Evolutionary conservation across 1,140 invertebrate genomes (phyloP).

Genomic region (Phenacoccus solenopsis): DNA sequence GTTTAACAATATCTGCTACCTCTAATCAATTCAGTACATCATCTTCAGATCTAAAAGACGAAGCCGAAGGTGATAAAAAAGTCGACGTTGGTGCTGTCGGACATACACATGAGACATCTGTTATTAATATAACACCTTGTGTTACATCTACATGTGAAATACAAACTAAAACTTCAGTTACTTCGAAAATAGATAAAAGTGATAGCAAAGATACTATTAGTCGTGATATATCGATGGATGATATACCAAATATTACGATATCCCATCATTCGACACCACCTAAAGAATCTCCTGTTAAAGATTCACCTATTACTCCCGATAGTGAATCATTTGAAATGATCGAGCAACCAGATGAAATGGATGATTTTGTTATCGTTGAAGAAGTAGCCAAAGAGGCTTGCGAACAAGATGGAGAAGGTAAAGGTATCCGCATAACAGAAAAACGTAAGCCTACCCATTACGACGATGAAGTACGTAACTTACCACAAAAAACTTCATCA

Average conservation of each 20-base stretch:
- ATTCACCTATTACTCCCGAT: conserved; percentile 52
- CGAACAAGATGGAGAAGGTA: conserved; percentile 64
- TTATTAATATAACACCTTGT: background rate
- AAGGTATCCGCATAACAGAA: conserved; percentile 52
- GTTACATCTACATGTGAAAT: background rate
- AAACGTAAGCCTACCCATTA: conserved; percentile 38
- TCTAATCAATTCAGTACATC: conserved; percentile 30
- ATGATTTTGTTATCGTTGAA: conserved; percentile 75
- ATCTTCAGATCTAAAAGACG: conserved; percentile 14
- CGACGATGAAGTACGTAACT: conserved; percentile 55
- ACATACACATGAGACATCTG: background rate
- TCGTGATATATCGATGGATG: background rate
- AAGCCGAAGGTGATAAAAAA: background rate
- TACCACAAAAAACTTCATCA: conserved; percentile 42
- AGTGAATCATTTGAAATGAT: conserved; percentile 82
- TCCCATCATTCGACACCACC: background rate
- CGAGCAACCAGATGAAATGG: conserved; percentile 68
- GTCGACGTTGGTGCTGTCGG: background rate
- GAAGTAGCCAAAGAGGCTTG: conserved; percentile 70
- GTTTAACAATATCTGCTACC: conserved; percentile 32
- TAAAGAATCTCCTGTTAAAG: conserved; percentile 35
- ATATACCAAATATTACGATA: background rate
- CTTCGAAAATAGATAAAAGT: background rate
- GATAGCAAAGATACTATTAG: background rate
- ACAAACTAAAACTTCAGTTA: background rate